Evolutionary conservation across 2,113 vertebrate species (phyloP).

Genomic region (Laticauda colubrina): DNA sequence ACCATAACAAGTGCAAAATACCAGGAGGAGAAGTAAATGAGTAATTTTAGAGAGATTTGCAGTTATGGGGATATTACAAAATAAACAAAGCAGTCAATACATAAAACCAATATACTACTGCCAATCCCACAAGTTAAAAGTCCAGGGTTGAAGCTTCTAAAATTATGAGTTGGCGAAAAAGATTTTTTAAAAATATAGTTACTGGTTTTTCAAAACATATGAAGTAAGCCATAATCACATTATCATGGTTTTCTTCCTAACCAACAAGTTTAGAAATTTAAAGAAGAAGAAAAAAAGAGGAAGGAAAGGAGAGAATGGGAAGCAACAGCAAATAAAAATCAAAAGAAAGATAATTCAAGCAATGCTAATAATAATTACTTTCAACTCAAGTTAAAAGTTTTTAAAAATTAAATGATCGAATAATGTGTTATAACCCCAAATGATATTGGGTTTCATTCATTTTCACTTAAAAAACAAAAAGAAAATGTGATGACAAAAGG

Average conservation of each 20-base stretch:
- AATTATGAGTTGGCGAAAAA: not conserved
- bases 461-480: not conserved
- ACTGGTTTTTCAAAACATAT: not conserved
- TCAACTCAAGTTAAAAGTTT: not conserved
- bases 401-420: not conserved
- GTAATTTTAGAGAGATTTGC: not conserved
- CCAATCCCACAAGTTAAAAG: not conserved
- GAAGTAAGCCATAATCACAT: not conserved
- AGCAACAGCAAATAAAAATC: not conserved
- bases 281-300: not conserved
- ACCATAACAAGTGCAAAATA: not conserved
- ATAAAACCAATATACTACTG: not conserved
- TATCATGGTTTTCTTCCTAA: not conserved
- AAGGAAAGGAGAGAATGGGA: not conserved
- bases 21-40: not conserved
- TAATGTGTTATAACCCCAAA: not conserved
- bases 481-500: not conserved
- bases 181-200: not conserved
- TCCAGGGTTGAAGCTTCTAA: not conserved
- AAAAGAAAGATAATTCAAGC: not conserved
- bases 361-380: not conserved
- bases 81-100: not conserved
- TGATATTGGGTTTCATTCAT: not conserved
- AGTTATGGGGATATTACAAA: not conserved
- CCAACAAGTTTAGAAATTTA: not conserved